Percentiles rank a stretch among this genome's conserved stretches.
Conservation (phyloP, 2,797 vertebrate genomes). For the Petrocephalus schoutedeni region DNA sequence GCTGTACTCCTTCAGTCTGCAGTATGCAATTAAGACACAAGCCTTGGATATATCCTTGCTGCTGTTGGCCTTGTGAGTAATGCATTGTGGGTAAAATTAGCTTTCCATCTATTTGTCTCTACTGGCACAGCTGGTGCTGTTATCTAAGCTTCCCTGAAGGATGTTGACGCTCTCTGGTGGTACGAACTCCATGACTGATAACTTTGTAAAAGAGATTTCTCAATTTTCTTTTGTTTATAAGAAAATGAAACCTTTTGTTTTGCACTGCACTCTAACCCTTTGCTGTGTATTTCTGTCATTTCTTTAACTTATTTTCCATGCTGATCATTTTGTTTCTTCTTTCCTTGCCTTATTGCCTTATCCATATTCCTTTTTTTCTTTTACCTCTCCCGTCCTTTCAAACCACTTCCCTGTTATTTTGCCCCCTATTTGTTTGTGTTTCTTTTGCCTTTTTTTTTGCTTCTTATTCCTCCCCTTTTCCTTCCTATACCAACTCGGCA, state of each 20-base stretch:
- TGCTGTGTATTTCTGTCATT: neutral
- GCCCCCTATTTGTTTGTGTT: neutral
- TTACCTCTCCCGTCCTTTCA: neutral
- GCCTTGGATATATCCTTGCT: neutral
- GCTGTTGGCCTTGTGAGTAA: neutral
- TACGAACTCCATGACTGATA: neutral
- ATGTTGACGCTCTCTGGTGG: neutral
- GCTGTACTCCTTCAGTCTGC: neutral
- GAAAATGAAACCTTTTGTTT: neutral
- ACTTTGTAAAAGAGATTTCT: neutral
- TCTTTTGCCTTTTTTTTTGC: neutral
- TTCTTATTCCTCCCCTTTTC: neutral
- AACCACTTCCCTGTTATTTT: neutral
- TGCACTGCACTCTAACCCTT: neutral
- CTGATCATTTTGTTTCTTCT: neutral
- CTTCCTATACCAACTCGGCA: slow-evolving; percentile 39
- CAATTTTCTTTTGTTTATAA: neutral
- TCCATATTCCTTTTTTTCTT: neutral
- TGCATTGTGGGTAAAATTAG: neutral
- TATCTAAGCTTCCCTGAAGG: neutral
- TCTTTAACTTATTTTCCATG: neutral
- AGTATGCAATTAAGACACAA: neutral
- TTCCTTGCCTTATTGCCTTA: neutral
- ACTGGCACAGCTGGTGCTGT: neutral
- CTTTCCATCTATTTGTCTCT: neutral